These are phyloP conservation scores for Pomatostomus ruficeps DNA, from an alignment of 2,113 vertebrate genomes.

Conservation along the genomic window DNA sequence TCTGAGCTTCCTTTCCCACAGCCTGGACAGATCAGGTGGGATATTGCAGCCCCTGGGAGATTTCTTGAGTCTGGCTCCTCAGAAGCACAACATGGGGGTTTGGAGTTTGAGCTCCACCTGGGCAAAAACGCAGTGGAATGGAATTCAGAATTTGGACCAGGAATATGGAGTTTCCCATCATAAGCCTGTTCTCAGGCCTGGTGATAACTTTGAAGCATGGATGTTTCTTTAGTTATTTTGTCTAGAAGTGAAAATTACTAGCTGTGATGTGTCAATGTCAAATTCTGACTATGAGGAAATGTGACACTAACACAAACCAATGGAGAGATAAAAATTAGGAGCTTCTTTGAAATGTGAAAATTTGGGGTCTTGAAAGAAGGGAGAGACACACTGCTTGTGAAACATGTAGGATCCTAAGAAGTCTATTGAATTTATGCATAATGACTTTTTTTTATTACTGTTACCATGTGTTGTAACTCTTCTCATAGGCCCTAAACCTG, in stretches of 20 bases:
- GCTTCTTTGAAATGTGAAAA: background rate
- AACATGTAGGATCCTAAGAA: background rate
- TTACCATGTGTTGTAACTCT: background rate
- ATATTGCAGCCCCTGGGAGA: background rate
- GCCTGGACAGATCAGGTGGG: background rate
- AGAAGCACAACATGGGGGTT: background rate
- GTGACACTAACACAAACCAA: background rate
- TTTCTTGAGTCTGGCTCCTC: background rate
- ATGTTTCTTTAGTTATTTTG: background rate
- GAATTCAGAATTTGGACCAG: background rate
- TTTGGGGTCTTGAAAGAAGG: background rate
- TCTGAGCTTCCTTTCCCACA: background rate
- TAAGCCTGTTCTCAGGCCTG: background rate
- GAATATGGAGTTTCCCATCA: fast-evolving
- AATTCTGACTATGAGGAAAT: background rate
- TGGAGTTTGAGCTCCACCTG: background rate
- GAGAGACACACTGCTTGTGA: background rate
- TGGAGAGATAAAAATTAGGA: background rate
- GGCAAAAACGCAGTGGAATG: background rate
- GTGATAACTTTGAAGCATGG: background rate
- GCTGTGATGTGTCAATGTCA: background rate
- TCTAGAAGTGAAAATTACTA: background rate
- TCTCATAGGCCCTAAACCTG: background rate
- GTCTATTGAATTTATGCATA: background rate
- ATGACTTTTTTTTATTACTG: background rate